Conservation (phyloP, 2,888 invertebrate species). For the Brenthis daphne region DNA sequence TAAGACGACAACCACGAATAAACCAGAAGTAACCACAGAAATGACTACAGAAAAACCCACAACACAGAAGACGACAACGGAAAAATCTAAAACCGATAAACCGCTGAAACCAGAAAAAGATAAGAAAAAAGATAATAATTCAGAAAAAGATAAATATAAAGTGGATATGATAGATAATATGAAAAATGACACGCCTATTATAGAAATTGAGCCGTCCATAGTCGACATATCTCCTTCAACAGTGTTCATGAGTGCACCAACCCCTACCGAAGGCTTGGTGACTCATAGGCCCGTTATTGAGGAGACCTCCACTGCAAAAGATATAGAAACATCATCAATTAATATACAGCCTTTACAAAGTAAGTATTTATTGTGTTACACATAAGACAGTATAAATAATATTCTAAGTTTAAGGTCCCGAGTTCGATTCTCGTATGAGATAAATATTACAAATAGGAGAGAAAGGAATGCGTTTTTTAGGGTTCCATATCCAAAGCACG, state of each 20-base stretch:
- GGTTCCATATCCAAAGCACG: no score
- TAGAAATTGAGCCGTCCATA: constrained; percentile 63
- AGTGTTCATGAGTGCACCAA: constrained; percentile 50
- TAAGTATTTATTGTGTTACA: constrained; percentile 49
- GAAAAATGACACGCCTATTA: constrained; percentile 54
- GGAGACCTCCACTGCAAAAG: constrained; percentile 42
- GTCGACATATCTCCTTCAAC: constrained; percentile 43
- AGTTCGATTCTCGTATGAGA: no score
- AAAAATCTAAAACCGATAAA: constrained; percentile 52
- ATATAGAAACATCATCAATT: constrained; percentile 61
- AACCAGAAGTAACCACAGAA: constrained; percentile 48
- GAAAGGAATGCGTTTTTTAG: no score
- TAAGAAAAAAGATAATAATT: constrained; percentile 62
- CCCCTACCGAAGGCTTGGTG: constrained; percentile 66
- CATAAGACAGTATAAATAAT: neutral
- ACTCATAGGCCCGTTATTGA: constrained; percentile 49
- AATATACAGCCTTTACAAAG: constrained; percentile 64
- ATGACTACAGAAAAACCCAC: constrained; percentile 46
- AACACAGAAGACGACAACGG: constrained; percentile 45
- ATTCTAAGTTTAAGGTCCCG: no score
- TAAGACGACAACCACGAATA: constrained; percentile 43
- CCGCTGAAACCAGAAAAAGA: constrained; percentile 60
- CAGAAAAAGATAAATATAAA: constrained; percentile 61
- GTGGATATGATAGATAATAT: constrained; percentile 28
- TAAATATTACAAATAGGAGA: no score